Conservation (phyloP, 2,113 vertebrate species). For the Phalacrocorax aristotelis region DNA sequence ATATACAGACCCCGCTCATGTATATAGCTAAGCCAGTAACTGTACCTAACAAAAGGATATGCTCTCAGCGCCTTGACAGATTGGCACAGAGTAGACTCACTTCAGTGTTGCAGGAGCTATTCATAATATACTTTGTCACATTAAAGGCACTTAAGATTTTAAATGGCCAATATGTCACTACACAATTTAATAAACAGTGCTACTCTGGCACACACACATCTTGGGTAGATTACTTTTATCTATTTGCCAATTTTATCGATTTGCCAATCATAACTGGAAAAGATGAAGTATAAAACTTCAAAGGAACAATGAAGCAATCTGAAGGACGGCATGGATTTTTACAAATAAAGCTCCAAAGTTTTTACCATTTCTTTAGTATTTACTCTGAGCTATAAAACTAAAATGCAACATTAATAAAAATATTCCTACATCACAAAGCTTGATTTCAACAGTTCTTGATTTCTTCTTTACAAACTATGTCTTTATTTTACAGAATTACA, state of each 20-base stretch:
- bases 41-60: neutral
- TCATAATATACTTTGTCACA: neutral
- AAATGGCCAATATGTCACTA: neutral
- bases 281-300: neutral
- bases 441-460: neutral
- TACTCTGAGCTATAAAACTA: neutral
- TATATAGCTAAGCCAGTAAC: neutral
- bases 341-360: neutral
- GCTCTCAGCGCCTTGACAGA: neutral
- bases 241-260: conserved; percentile 18
- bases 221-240: neutral
- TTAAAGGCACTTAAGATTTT: conserved; percentile 1
- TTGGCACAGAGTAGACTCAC: neutral
- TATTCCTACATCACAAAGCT: neutral
- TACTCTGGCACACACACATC: neutral
- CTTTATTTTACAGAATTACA: neutral
- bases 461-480: neutral
- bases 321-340: neutral
- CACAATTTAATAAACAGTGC: neutral
- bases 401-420: neutral
- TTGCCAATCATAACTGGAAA: neutral
- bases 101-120: neutral
- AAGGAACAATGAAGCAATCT: neutral
- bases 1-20: neutral
- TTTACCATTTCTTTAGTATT: neutral